Base-by-base conservation (phyloP, 2,113 vertebrate genomes). In the Anolis carolinensis region DNA sequence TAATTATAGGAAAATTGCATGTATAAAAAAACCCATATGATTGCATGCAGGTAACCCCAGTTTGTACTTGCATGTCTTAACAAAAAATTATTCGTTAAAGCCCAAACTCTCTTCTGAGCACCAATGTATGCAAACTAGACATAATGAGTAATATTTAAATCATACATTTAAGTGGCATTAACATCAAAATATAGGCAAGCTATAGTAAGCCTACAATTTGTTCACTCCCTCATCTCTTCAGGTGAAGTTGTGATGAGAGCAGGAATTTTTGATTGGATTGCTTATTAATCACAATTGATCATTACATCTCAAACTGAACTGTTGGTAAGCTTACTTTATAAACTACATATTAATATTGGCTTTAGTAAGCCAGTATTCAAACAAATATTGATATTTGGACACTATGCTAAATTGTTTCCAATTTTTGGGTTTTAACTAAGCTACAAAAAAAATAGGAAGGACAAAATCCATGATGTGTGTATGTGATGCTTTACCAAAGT, bases 141-240 rank as follows among this genome's bases (percentile, higher is more conserved):
- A 62, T 27, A 68, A 0, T 5, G 59, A 23, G 21, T 13, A 27
- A 67, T 67, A 2, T 25, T 11, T 48, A 63, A 68, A 67, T 13
- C 1, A 10, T 8, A 55, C n/a, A 55, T 1, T 27, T 11, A 0
- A 0, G 78, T 0, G 44, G 7, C 44, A 76, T 18, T 16, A n/a
- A n/a, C n/a, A n/a, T 27, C 25, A 2, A 21, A 67, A 67, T 25
- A 67, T 27, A 67, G 65, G 0, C 39, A 75, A 27, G 20, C 55
- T 79, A 36, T 25, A 2, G 18, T 59, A 8, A 67, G 25, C 14
- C 30, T 52, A 30, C 55, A 16, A 20, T 30, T 32, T 6, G 20
- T 55, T n/a, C 32, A 36, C 34, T 77, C 11, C 27, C 48, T 27
- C 13, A 1, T 23, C 39, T 23, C 44, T 44, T 14, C 75, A 11